These are phyloP conservation scores for Tholera decimalis DNA, from an alignment of 2,888 invertebrate genomes.

Conservation along the genomic window DNA sequence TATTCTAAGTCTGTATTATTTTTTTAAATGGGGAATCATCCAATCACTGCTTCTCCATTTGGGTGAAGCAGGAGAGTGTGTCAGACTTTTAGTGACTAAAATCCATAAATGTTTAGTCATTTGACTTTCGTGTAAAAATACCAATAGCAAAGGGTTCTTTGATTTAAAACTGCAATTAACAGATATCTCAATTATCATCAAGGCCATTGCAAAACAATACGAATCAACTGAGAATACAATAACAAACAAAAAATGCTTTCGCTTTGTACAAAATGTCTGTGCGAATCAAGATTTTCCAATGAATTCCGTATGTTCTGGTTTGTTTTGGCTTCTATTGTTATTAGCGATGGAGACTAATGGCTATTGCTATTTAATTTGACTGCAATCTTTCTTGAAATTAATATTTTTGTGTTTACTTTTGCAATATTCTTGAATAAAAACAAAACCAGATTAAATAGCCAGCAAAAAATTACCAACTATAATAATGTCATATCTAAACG, in stretches of 20 bases:
- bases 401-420: neutral
- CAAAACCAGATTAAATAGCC: too few relatives aligned
- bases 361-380: slow-evolving; percentile 22
- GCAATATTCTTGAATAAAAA: too few relatives aligned
- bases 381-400: neutral
- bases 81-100: too few relatives aligned
- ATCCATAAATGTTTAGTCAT: too few relatives aligned
- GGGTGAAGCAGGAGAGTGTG: too few relatives aligned
- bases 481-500: too few relatives aligned
- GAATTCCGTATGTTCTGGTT: slow-evolving; percentile 58
- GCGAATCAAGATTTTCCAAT: slow-evolving; percentile 54
- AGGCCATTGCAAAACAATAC: slow-evolving; percentile 29
- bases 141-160: neutral
- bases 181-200: slow-evolving; percentile 45
- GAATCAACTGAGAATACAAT: slow-evolving; percentile 41
- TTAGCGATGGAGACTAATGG: slow-evolving; percentile 10
- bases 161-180: slow-evolving; percentile 23
- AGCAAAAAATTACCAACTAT: too few relatives aligned
- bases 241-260: slow-evolving; percentile 58
- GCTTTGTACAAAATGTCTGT: slow-evolving; percentile 46
- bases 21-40: too few relatives aligned
- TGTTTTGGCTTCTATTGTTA: slow-evolving; percentile 28
- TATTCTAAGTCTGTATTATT: too few relatives aligned
- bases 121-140: slow-evolving; percentile 13
- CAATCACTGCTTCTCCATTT: too few relatives aligned